Percentiles rank a stretch among this genome's conserved stretches.
Evolutionary conservation across 2,888 invertebrate genomes (phyloP).

Genomic region (Campopleginae sp.): DNA sequence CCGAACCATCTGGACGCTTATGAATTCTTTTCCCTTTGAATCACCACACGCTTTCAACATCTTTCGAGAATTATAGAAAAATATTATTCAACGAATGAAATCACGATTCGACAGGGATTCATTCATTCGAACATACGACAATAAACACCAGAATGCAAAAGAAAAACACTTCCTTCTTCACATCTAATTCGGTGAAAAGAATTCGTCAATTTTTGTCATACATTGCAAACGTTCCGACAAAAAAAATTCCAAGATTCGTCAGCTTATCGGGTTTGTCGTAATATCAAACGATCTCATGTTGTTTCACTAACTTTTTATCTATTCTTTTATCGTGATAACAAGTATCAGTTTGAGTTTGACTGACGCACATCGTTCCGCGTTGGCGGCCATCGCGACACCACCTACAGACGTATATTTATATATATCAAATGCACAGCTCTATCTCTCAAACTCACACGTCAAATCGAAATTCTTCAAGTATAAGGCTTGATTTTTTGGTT

Average conservation of each 20-base stretch:
- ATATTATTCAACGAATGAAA: slow-evolving; percentile 7
- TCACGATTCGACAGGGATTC: not conserved
- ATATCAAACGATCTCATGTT: slow-evolving; percentile 16
- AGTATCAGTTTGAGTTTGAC: slow-evolving; percentile 15
- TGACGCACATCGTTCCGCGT: slow-evolving; percentile 53
- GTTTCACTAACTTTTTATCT: slow-evolving; percentile 50
- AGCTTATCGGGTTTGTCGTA: slow-evolving; percentile 38
- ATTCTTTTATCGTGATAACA: slow-evolving; percentile 49
- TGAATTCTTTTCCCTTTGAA: not conserved
- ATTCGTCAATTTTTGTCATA: slow-evolving; percentile 27
- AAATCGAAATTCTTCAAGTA: not conserved
- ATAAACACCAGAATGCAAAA: slow-evolving; percentile 8
- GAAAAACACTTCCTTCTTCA: not conserved
- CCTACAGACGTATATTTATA: not conserved
- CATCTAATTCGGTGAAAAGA: not conserved
- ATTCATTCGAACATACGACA: not conserved
- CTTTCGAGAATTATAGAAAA: not conserved
- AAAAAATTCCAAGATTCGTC: slow-evolving; percentile 8
- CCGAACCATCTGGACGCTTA: slow-evolving; percentile 50
- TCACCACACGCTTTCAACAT: slow-evolving; percentile 16
- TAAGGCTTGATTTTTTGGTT: not conserved
- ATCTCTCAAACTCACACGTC: slow-evolving; percentile 4
- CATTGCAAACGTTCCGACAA: slow-evolving; percentile 8
- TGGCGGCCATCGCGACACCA: slow-evolving; percentile 59
- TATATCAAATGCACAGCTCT: not conserved